Conservation (phyloP, 2,797 vertebrate genomes). For the Enteromius trimaculatus region DNA sequence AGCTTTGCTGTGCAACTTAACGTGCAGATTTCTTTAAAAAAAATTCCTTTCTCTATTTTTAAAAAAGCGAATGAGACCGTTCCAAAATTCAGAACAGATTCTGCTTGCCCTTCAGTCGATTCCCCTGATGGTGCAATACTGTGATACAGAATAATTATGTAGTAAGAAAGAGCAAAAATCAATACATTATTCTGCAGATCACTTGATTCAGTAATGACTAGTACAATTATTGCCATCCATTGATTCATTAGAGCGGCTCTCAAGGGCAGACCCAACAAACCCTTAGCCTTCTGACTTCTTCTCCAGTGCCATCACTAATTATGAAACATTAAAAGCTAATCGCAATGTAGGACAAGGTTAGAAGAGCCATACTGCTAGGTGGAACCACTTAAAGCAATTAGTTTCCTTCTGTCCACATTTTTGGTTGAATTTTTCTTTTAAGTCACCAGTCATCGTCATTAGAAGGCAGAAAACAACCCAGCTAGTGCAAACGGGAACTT, state of each 20-base stretch:
- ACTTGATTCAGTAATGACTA: constrained; percentile 85
- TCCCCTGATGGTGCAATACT: constrained; percentile 85
- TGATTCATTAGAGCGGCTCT: constrained; percentile 80
- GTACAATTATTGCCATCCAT: constrained; percentile 80
- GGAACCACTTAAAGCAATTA: constrained; percentile 65
- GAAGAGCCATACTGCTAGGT: constrained; percentile 71
- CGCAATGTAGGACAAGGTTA: constrained; percentile 75
- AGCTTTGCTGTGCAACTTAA: background rate
- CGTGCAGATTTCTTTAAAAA: background rate
- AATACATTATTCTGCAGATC: constrained; percentile 88
- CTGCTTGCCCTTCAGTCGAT: constrained; percentile 78
- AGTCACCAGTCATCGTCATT: constrained; percentile 14
- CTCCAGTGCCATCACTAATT: constrained; percentile 78
- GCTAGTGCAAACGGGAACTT: background rate
- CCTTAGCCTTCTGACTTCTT: constrained; percentile 76
- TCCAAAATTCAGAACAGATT: constrained; percentile 54
- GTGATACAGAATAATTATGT: constrained; percentile 85
- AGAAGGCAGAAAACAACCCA: background rate
- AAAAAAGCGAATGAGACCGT: constrained; percentile 11
- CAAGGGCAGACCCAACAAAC: constrained; percentile 77
- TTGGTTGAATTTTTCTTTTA: constrained; percentile 28
- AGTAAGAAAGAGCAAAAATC: constrained; percentile 83
- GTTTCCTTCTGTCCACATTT: constrained; percentile 55
- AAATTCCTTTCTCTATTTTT: background rate
- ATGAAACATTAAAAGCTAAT: constrained; percentile 82